These are phyloP conservation scores for Platycercus adscitus DNA, from an alignment of 2,113 vertebrate genomes.

Conservation along the genomic window DNA sequence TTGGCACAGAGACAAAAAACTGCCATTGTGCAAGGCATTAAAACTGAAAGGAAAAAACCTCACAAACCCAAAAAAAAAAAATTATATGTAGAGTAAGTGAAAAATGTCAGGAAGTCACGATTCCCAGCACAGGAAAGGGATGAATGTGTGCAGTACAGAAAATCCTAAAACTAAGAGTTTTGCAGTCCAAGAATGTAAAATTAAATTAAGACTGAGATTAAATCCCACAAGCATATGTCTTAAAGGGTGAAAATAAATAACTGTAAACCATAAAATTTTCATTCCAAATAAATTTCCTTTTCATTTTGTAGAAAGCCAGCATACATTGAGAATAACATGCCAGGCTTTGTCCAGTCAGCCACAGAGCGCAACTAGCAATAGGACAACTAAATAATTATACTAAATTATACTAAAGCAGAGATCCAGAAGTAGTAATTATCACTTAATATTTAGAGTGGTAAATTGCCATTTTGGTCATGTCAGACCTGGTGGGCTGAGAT, in stretches of 20 bases:
- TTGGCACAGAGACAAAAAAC: neutral
- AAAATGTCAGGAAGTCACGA: neutral
- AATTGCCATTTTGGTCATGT: neutral
- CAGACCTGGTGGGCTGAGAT: neutral
- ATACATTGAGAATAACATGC: neutral
- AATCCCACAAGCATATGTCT: neutral
- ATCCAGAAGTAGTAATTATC: neutral
- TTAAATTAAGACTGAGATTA: neutral
- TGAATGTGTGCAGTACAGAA: neutral
- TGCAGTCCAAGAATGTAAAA: neutral
- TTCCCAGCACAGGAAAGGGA: neutral
- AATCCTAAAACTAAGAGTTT: neutral
- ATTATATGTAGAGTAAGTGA: neutral
- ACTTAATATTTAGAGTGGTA: neutral
- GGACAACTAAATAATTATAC: neutral
- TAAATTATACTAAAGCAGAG: neutral
- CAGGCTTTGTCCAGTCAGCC: neutral
- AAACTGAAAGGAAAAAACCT: neutral
- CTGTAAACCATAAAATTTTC: neutral
- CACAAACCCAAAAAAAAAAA: neutral
- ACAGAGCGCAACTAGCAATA: neutral
- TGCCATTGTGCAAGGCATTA: neutral
- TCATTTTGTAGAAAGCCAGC: neutral
- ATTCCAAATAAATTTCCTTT: neutral
- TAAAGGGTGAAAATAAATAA: neutral